These are phyloP conservation scores for Heliothis virescens DNA, from an alignment of 1,140 invertebrate species.

Conservation along the genomic window DNA sequence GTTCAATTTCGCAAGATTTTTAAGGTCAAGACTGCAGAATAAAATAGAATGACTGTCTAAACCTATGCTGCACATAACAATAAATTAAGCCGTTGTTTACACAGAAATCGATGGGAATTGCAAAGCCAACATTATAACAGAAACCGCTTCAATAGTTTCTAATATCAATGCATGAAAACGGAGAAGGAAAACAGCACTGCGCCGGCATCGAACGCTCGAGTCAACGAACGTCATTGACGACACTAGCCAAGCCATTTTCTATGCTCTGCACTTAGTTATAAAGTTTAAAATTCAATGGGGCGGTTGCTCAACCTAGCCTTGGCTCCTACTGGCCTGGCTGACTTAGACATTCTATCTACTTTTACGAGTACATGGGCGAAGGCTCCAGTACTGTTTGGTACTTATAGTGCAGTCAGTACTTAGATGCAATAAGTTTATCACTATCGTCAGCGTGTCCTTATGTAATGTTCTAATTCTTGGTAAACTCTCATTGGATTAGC, in stretches of 20 bases:
- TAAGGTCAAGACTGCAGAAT: constrained; percentile 34
- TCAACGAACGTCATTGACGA: constrained; percentile 85
- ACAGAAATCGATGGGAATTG: constrained; percentile 37
- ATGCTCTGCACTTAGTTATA: constrained; percentile 58
- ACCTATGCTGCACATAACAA: background rate
- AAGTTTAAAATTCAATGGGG: constrained; percentile 62
- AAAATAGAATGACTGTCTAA: background rate
- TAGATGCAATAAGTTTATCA: constrained; percentile 74
- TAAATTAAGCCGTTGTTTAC: background rate
- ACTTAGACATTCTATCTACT: constrained; percentile 87
- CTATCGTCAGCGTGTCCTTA: constrained; percentile 66
- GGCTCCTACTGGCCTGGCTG: constrained; percentile 85
- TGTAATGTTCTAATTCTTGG: constrained; percentile 70
- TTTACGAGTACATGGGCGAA: constrained; percentile 85
- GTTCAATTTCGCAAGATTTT: constrained; percentile 38
- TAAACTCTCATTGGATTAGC: constrained; percentile 66
- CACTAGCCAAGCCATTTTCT: constrained; percentile 56
- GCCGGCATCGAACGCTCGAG: constrained; percentile 84
- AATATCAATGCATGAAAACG: constrained; percentile 85
- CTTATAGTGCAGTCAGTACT: constrained; percentile 70
- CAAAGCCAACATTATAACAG: constrained; percentile 57
- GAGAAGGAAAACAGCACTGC: constrained; percentile 86
- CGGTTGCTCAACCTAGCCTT: constrained; percentile 80
- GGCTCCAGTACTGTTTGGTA: constrained; percentile 79
- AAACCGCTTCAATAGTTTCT: constrained; percentile 79